Conservation (phyloP, 1,140 invertebrate genomes). For the Charaxes varanes region DNA sequence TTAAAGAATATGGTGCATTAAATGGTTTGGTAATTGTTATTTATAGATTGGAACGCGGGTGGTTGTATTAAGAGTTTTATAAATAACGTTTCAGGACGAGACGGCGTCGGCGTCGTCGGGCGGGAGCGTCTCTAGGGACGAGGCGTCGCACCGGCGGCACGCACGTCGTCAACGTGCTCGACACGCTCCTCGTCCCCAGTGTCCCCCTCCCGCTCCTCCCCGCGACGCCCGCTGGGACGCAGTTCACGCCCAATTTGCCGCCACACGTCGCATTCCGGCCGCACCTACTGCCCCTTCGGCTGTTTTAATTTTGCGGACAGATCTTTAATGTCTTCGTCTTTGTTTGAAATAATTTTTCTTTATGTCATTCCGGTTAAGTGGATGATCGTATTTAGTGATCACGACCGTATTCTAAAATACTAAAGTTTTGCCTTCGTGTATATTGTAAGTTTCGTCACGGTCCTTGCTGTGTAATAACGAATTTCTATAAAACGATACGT, state of each 20-base stretch:
- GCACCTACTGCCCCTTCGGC: slow-evolving; percentile 28
- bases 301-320: slow-evolving; percentile 45
- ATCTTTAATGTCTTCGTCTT: slow-evolving; percentile 22
- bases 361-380: no score
- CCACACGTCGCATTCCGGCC: slow-evolving; percentile 17
- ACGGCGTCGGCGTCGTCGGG: slow-evolving; percentile 6
- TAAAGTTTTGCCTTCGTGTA: no score
- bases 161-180: slow-evolving; percentile 9
- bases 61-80: no score
- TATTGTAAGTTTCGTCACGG: no score
- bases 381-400: no score
- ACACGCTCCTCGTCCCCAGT: slow-evolving; percentile 1
- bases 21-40: no score
- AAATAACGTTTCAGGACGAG: slow-evolving; percentile 26
- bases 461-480: no score
- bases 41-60: no score
- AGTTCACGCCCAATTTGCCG: slow-evolving; percentile 44
- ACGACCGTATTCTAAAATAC: no score
- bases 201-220: slow-evolving; percentile 1
- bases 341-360: not conserved
- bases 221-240: slow-evolving; percentile 44
- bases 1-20: no score
- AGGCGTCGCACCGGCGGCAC: slow-evolving; percentile 9
- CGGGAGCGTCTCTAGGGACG: slow-evolving; percentile 3
- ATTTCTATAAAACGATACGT: no score